A percentile compares a stretch with the other conserved stretches of the same genome.
phyloP scores from a whole-genome alignment of 2,113 vertebrate species.

The Tautogolabrus adspersus region DNA sequence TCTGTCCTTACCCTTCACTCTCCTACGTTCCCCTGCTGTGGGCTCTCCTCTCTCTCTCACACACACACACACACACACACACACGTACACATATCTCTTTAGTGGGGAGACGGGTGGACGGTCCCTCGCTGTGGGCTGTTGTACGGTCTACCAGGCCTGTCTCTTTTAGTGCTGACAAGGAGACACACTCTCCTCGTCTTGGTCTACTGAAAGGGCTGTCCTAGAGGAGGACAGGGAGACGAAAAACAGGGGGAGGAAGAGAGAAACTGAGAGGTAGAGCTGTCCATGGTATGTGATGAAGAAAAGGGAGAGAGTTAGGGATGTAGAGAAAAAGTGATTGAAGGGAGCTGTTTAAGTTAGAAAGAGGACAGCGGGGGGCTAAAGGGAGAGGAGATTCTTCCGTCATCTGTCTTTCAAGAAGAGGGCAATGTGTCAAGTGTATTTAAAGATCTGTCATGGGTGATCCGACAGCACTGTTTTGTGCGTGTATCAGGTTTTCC shows the following conservation, averaged over 20 bases:
- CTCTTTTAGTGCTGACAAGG: slow-evolving; percentile 50
- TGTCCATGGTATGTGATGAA: neutral
- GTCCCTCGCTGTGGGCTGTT: slow-evolving; percentile 28
- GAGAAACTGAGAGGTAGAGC: neutral
- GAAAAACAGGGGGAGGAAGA: neutral
- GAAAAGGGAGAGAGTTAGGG: neutral
- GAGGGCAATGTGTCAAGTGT: slow-evolving; percentile 31
- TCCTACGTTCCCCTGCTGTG: slow-evolving; percentile 28
- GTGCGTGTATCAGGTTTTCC: neutral
- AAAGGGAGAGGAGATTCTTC: slow-evolving; percentile 17
- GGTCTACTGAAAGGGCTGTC: slow-evolving; percentile 15
- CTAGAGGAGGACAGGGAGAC: slow-evolving; percentile 4
- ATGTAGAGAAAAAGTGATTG: neutral
- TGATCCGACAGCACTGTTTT: slow-evolving; percentile 31
- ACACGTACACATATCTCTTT: neutral
- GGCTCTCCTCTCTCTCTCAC: slow-evolving; percentile 14
- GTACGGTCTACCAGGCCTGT: slow-evolving; percentile 51
- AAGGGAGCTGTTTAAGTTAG: slow-evolving; percentile 3
- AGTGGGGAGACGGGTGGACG: slow-evolving; percentile 20
- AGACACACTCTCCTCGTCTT: slow-evolving; percentile 20
- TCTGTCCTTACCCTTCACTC: slow-evolving; percentile 42
- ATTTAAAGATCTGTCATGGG: slow-evolving; percentile 25
- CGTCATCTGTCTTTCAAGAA: slow-evolving; percentile 23
- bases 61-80: slow-evolving; percentile 3
- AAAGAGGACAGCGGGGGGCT: slow-evolving; percentile 25